Percentiles rank a stretch among this genome's conserved stretches.
Evolutionary conservation across 2,888 invertebrate species (phyloP).

Genomic region (Oxytorus armatus): DNA sequence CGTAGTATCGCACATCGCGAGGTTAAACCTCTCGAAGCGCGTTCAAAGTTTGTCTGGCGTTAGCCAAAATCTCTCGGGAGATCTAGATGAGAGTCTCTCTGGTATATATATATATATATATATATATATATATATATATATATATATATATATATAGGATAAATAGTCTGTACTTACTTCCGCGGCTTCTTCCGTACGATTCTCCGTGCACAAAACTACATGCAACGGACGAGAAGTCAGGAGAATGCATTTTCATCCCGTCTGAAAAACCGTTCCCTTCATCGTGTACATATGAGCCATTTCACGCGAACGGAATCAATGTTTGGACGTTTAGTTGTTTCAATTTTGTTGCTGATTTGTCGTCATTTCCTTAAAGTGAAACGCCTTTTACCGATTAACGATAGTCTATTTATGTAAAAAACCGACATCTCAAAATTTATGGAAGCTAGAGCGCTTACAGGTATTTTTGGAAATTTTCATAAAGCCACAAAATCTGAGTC

Average conservation of each 20-base stretch:
- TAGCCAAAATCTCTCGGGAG: constrained; percentile 70
- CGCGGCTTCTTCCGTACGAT: constrained; percentile 19
- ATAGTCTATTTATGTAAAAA: too few species aligned
- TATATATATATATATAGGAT: too few species aligned
- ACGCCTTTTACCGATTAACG: too few species aligned
- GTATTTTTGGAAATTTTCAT: too few species aligned
- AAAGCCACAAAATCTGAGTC: too few species aligned
- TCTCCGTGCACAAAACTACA: neutral
- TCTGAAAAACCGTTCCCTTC: constrained; percentile 2
- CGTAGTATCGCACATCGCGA: neutral
- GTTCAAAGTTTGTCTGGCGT: constrained; percentile 51
- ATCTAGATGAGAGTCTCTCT: constrained; percentile 75
- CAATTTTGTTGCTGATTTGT: neutral
- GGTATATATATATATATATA: too few species aligned
- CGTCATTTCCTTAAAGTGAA: neutral
- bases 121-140: too few species aligned
- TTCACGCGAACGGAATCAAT: neutral
- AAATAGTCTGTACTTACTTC: constrained; percentile 56
- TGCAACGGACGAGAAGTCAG: constrained; percentile 30
- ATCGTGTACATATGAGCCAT: neutral
- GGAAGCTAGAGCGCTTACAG: too few species aligned
- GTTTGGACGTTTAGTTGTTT: neutral
- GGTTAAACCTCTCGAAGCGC: constrained; percentile 54
- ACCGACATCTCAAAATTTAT: too few species aligned
- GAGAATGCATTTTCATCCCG: constrained; percentile 37